Conservation (phyloP, 2,888 invertebrate genomes). For the Lissonota sp. region DNA sequence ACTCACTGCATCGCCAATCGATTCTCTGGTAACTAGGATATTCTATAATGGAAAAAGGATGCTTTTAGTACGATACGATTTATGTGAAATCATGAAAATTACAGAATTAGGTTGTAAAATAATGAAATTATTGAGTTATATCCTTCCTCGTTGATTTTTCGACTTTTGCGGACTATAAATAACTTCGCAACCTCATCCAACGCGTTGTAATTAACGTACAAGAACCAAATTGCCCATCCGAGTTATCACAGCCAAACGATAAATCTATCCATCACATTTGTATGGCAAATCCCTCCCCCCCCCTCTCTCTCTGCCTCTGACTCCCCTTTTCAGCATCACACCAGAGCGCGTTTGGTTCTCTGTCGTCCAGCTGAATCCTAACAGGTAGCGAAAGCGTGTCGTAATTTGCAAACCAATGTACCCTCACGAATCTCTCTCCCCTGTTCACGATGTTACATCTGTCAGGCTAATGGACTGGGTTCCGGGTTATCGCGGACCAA, state of each 20-base stretch:
- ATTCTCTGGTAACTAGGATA: no score
- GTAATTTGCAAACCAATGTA: constrained; percentile 80
- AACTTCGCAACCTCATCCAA: no score
- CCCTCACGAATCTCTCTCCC: constrained; percentile 41
- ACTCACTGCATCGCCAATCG: no score
- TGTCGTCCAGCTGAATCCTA: constrained; percentile 20
- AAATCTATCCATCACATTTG: no score
- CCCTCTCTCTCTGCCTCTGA: background rate
- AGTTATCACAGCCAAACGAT: constrained; percentile 35
- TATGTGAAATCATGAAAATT: no score
- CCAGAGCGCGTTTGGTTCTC: constrained; percentile 43
- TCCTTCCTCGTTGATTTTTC: no score
- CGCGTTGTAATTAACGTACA: constrained; percentile 18
- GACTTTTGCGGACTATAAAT: no score
- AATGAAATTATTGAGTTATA: background rate
- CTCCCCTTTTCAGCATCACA: constrained; percentile 4
- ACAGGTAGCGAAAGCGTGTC: constrained; percentile 74
- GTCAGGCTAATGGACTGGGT: constrained; percentile 80
- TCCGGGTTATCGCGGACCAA: constrained; percentile 74
- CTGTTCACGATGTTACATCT: constrained; percentile 77
- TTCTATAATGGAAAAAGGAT: no score
- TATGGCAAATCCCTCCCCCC: background rate
- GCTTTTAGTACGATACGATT: no score
- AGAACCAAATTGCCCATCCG: constrained; percentile 71
- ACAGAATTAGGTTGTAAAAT: background rate